Conservation (phyloP, 2,797 vertebrate genomes). For the Ctenopoma kingsleyae region DNA sequence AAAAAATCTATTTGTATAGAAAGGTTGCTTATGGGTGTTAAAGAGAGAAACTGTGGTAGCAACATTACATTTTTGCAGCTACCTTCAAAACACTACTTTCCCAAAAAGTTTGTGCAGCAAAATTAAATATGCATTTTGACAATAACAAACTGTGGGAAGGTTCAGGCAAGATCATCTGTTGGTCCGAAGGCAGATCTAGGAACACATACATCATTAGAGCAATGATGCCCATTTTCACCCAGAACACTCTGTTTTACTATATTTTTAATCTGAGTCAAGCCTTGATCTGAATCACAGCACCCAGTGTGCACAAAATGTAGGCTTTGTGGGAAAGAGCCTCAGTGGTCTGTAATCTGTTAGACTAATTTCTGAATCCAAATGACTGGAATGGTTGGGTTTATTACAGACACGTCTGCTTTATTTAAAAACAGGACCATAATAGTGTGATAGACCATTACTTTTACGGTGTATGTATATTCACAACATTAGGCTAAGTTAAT, state of each 20-base stretch:
- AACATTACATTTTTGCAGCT: constrained; percentile 2
- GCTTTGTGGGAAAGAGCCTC: constrained; percentile 13
- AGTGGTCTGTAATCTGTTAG: constrained; percentile 7
- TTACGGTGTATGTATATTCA: constrained; percentile 26
- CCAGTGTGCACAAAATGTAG: constrained; percentile 3
- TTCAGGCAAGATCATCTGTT: background rate
- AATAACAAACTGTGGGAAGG: background rate
- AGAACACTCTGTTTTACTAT: constrained; percentile 8
- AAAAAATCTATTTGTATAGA: constrained; percentile 38
- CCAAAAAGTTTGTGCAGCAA: background rate
- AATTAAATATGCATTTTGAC: background rate
- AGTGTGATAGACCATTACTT: constrained; percentile 54
- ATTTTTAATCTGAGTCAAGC: constrained; percentile 12
- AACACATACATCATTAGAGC: constrained; percentile 31
- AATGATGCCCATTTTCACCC: constrained; percentile 13
- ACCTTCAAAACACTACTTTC: background rate
- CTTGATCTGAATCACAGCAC: constrained; percentile 8
- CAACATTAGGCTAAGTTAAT: constrained; percentile 43
- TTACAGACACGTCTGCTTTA: constrained; percentile 33
- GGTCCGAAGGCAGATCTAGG: background rate
- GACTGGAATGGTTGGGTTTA: constrained; percentile 49
- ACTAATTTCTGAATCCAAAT: constrained; percentile 31
- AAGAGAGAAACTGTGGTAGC: background rate
- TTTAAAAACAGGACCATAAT: constrained; percentile 46
- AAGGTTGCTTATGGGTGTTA: constrained; percentile 25